Percentiles rank a stretch among this genome's conserved stretches.
Evolutionary conservation across 2,888 invertebrate genomes (phyloP).

Genomic region (Drosophila monieri): DNA sequence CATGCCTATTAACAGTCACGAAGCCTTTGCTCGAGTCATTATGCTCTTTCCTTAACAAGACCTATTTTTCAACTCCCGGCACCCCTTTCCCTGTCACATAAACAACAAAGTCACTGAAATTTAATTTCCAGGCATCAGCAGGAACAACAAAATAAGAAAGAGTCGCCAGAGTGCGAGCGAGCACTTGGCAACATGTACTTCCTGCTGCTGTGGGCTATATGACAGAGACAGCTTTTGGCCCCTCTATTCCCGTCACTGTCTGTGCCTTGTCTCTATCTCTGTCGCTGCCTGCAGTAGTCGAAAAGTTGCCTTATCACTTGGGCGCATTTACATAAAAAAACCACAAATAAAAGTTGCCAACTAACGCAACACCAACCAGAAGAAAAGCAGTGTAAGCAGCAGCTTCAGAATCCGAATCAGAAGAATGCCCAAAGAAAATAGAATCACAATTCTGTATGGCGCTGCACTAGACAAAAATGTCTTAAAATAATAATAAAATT

Average conservation of each 20-base stretch:
- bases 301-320: constrained; percentile 80
- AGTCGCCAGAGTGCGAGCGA: constrained; percentile 36
- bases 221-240: constrained; percentile 66
- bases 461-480: neutral
- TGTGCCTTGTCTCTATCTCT: neutral
- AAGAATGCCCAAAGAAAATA: constrained; percentile 67
- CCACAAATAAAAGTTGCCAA: constrained; percentile 80
- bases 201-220: constrained; percentile 73
- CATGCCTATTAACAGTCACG: constrained; percentile 6
- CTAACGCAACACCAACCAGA: constrained; percentile 68
- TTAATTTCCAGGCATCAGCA: constrained; percentile 68
- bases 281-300: constrained; percentile 62
- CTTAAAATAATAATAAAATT: too few species aligned
- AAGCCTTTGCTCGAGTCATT: constrained; percentile 39
- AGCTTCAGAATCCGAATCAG: constrained; percentile 34
- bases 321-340: constrained; percentile 80
- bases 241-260: constrained; percentile 14
- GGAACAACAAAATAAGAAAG: constrained; percentile 32
- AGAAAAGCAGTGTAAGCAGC: constrained; percentile 26
- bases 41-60: constrained; percentile 53
- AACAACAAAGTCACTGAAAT: constrained; percentile 79
- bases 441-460: constrained; percentile 39
- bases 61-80: constrained; percentile 9
- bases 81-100: constrained; percentile 54
- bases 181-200: constrained; percentile 78